A percentile compares a stretch with the other conserved stretches of the same genome.
Evolutionary conservation across 2,888 invertebrate genomes (phyloP).

Genomic region (Heterodera filipjevi): DNA sequence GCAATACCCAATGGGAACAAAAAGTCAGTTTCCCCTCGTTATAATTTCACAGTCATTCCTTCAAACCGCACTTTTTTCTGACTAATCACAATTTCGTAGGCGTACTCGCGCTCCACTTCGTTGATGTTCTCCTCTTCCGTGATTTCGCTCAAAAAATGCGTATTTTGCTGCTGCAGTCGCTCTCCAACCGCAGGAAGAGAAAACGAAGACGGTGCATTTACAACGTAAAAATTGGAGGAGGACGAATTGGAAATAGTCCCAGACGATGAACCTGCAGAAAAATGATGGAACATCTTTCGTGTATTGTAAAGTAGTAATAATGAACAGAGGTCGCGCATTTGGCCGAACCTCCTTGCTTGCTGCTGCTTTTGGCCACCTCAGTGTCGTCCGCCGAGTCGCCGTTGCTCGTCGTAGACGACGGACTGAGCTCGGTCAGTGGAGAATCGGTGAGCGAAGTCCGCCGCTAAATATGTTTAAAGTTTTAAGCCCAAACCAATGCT

Average conservation of each 20-base stretch:
- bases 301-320: no score
- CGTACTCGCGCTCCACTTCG: constrained; percentile 25
- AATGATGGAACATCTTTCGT: not conserved
- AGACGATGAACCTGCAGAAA: not conserved
- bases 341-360: not conserved
- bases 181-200: not conserved
- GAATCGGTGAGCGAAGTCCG: constrained; percentile 33
- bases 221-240: not conserved
- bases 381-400: constrained; percentile 28
- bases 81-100: constrained; percentile 13
- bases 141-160: constrained; percentile 1
- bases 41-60: not conserved
- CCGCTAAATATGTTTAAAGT: constrained; percentile 25
- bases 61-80: constrained; percentile 13
- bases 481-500: not conserved
- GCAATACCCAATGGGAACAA: no score
- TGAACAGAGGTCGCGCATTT: no score
- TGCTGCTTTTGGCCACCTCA: constrained; percentile 14
- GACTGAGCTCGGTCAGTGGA: constrained; percentile 29
- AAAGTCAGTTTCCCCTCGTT: not conserved
- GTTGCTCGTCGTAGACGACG: constrained; percentile 33
- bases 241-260: not conserved
- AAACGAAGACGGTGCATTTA: not conserved
- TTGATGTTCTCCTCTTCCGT: constrained; percentile 24
- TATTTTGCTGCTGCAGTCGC: not conserved